Percentiles rank a stretch among this genome's conserved stretches.
Conservation (phyloP, 2,797 vertebrate species). For the Anabas testudineus region DNA sequence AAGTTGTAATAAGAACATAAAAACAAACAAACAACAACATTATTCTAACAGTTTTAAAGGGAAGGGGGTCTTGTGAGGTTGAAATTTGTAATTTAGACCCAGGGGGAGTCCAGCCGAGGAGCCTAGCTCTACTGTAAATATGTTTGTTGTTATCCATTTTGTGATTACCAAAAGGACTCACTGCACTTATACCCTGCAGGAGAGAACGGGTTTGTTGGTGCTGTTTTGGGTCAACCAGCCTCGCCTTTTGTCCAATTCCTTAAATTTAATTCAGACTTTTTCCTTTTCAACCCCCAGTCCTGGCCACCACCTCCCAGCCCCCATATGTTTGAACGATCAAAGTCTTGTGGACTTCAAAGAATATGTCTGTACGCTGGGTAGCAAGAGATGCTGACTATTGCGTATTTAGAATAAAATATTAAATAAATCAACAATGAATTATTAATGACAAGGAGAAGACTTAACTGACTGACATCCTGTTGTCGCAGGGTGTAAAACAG, state of each 20-base stretch:
- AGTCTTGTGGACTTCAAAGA: slow-evolving; percentile 7
- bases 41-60: background rate
- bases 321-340: background rate
- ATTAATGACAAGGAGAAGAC: background rate
- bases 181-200: background rate
- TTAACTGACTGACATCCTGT: background rate
- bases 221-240: background rate
- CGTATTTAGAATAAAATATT: background rate
- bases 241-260: background rate
- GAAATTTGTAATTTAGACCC: background rate
- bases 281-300: background rate
- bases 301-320: too few species aligned
- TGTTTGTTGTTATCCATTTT: too few species aligned
- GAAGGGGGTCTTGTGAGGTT: background rate
- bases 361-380: background rate
- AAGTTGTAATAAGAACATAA: background rate
- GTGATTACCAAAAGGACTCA: background rate
- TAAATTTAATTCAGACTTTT: background rate
- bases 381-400: background rate
- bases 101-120: too few species aligned
- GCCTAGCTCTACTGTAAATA: too few species aligned
- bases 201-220: too few species aligned
- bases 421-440: background rate
- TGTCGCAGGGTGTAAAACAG: slow-evolving; percentile 82
- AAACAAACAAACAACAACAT: background rate